A percentile compares a stretch with the other conserved stretches of the same genome.
Conservation (phyloP, 2,888 invertebrate genomes). For the Neoscelio sp. region DNA sequence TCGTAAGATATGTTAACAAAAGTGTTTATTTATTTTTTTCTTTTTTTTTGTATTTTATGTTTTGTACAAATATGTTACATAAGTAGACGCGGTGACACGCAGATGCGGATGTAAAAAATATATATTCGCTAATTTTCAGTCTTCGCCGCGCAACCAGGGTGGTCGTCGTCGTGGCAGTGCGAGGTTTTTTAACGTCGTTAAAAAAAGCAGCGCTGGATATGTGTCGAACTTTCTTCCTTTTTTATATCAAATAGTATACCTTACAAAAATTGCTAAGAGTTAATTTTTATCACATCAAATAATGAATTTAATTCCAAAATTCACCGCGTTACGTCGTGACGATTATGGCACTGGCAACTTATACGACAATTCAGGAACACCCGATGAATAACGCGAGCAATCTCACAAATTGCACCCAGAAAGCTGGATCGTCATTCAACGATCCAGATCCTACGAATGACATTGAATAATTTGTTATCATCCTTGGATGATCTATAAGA, state of each 20-base stretch:
- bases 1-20: conserved; percentile 78
- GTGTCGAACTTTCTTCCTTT: conserved; percentile 33
- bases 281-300: conserved; percentile 39
- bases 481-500: too few species aligned
- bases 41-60: too few species aligned
- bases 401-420: conserved; percentile 1
- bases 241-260: conserved; percentile 24
- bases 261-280: too few species aligned
- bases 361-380: conserved; percentile 36
- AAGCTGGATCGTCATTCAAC: too few species aligned
- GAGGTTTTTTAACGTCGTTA: conserved; percentile 70
- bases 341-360: conserved; percentile 61
- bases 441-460: too few species aligned
- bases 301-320: conserved; percentile 17
- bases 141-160: conserved; percentile 75
- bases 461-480: too few species aligned
- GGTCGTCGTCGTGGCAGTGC: conserved; percentile 73
- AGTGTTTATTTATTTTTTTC: conserved; percentile 75
- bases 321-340: conserved; percentile 58
- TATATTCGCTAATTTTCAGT: conserved; percentile 78
- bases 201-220: conserved; percentile 29
- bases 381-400: conserved; percentile 11
- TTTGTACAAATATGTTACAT: conserved; percentile 81
- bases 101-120: conserved; percentile 77
- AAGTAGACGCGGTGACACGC: conserved; percentile 72